Conservation (phyloP, 2,888 invertebrate species). For the Idaea biselata region DNA sequence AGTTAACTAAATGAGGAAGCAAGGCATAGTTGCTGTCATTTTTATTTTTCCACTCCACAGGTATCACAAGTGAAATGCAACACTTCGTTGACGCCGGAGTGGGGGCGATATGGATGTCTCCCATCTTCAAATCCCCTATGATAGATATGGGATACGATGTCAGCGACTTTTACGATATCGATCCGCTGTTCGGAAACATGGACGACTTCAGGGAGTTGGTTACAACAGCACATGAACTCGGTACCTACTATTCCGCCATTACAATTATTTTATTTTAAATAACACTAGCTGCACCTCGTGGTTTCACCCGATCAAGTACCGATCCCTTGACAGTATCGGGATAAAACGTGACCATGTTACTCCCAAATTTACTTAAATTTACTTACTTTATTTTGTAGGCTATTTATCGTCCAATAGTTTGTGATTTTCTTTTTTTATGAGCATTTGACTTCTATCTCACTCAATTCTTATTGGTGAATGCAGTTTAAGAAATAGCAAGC, state of each 20-base stretch:
- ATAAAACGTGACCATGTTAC: too few species aligned
- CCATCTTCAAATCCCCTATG: slow-evolving; percentile 91
- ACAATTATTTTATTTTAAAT: background rate
- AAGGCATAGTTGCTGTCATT: too few species aligned
- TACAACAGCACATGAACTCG: slow-evolving; percentile 76
- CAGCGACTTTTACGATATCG: slow-evolving; percentile 86
- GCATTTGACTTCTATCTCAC: background rate
- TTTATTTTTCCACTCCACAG: slow-evolving; percentile 39
- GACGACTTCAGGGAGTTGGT: slow-evolving; percentile 84
- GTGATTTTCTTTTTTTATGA: too few species aligned
- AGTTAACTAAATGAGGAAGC: too few species aligned
- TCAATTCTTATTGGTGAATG: too few species aligned
- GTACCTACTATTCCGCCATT: slow-evolving; percentile 38
- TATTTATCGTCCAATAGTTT: too few species aligned
- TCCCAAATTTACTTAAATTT: too few species aligned
- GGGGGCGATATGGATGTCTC: slow-evolving; percentile 90
- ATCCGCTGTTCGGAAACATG: slow-evolving; percentile 87
- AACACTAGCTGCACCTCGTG: too few species aligned
- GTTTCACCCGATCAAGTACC: too few species aligned
- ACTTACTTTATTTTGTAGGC: too few species aligned
- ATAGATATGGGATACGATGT: slow-evolving; percentile 94
- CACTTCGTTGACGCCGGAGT: slow-evolving; percentile 86
- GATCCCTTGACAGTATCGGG: too few species aligned
- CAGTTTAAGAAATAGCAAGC: too few species aligned
- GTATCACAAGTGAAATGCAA: slow-evolving; percentile 79